These are phyloP conservation scores for Branchipolynoe longqiensis DNA, from an alignment of 2,888 invertebrate genomes.

Conservation along the genomic window DNA sequence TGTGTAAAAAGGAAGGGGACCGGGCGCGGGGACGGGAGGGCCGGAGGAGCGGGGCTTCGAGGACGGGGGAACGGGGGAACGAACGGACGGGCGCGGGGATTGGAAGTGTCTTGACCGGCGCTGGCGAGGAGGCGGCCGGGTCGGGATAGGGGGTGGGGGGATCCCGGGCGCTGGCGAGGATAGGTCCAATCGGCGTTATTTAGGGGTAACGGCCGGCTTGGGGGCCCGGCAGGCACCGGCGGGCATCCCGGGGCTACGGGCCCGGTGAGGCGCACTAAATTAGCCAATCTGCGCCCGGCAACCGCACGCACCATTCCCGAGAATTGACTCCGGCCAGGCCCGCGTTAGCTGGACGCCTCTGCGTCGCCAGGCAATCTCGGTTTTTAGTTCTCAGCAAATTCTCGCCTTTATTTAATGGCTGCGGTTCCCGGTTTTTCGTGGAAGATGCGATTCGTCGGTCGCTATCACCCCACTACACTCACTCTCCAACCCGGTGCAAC, in stretches of 20 bases:
- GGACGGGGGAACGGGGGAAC: too few relatives aligned
- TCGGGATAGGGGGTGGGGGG: not conserved
- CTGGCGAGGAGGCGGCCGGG: too few relatives aligned
- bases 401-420: slow-evolving; percentile 39
- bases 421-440: too few relatives aligned
- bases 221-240: not conserved
- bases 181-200: slow-evolving; percentile 25
- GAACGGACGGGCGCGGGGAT: too few relatives aligned
- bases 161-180: not conserved
- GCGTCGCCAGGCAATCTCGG: slow-evolving; percentile 27
- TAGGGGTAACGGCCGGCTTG: not conserved
- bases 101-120: too few relatives aligned
- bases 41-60: too few relatives aligned
- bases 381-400: slow-evolving; percentile 36
- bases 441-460: slow-evolving; percentile 3
- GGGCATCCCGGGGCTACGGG: not conserved
- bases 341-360: not conserved
- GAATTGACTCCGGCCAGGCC: slow-evolving; percentile 4
- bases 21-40: too few relatives aligned
- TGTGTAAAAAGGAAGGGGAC: too few relatives aligned
- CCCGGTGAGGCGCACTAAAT: slow-evolving; percentile 9
- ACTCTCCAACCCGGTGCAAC: too few relatives aligned
- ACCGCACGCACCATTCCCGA: slow-evolving; percentile 4
- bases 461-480: too few relatives aligned
- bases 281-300: slow-evolving; percentile 31